Evolutionary conservation across 2,113 vertebrate genomes (phyloP), one percentile per base, ranked within the genome.

Genomic region (Daubentonia madagascariensis): DNA sequence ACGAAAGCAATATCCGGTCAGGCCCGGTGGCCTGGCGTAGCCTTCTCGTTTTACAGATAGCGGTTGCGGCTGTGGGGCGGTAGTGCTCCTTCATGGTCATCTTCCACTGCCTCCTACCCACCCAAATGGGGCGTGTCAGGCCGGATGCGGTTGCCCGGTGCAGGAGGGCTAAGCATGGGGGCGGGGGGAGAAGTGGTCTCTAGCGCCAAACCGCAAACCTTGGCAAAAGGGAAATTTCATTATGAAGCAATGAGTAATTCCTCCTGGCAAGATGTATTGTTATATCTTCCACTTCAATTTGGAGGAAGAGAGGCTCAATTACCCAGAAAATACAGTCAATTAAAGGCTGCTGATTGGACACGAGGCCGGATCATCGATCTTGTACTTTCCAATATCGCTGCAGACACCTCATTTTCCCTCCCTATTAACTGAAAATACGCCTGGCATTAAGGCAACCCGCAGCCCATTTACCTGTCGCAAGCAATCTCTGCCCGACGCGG

Each of bases 341-440:
- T 99, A 99, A 99, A 99, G 98, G 98, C 98, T 98, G 98, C 99
- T 99, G 99, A 99, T 99, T 99, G 99, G 99, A 99, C 98, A 98
- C 98, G 98, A 99, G 98, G 98, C 98, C 90, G 98, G 98, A 99
- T 99, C 99, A 99, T 99, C 99, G 99, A 99, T 99, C 99, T 99
- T 99, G 98, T 99, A 98, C 99, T 99, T 99, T 99, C 99, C 99
- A 99, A 99, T 99, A 99, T 99, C 98, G 98, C 96, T 99, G 96
- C 98, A 98, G 99, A 99, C 99, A 99, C 99, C 99, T 99, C 99
- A 99, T 99, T 99, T 99, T 99, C 98, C 98, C 98, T 99, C 98
- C 99, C 99, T 99, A 99, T 99, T 99, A 99, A 98, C 98, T 98
- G 99, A 99, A 99, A 99, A 99, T 99, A 99, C 99, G 99, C 99